phyloP scores from a whole-genome alignment of 2,113 vertebrate genomes.

The Corydoras sp. region DNA sequence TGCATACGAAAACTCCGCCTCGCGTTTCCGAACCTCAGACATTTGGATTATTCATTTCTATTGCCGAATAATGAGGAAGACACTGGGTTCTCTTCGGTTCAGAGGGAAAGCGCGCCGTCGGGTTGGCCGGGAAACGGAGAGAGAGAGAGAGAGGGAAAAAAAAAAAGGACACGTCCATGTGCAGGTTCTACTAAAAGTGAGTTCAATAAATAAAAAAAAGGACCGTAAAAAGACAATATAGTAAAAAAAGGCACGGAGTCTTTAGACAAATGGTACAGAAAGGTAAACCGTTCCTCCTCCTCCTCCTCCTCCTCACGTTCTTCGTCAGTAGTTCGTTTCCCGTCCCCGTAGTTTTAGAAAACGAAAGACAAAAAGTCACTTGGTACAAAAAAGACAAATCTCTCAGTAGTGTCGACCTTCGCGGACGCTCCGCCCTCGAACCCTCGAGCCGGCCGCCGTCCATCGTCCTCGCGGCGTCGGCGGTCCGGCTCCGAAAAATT shows the following conservation, averaged over 20 bases:
- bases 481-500: slow-evolving; percentile 54
- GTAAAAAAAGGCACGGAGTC: too few relatives aligned
- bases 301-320: too few relatives aligned
- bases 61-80: too few relatives aligned
- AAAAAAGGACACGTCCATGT: slow-evolving; percentile 59
- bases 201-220: slow-evolving; percentile 76
- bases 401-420: slow-evolving; percentile 75
- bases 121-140: neutral
- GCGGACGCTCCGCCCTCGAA: slow-evolving; percentile 54
- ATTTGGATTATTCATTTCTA: too few relatives aligned
- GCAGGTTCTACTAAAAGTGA: slow-evolving; percentile 62
- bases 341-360: slow-evolving; percentile 8
- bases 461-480: slow-evolving; percentile 56
- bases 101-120: too few relatives aligned
- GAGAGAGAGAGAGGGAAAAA: slow-evolving; percentile 32
- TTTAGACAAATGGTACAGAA: too few relatives aligned
- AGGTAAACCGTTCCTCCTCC: too few relatives aligned
- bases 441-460: slow-evolving; percentile 59
- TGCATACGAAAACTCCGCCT: too few relatives aligned
- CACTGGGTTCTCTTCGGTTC: too few relatives aligned
- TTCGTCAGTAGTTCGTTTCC: too few relatives aligned
- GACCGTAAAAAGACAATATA: slow-evolving; percentile 55
- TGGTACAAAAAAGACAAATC: slow-evolving; percentile 72
- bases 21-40: too few relatives aligned
- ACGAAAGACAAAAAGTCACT: slow-evolving; percentile 50